phyloP scores from a whole-genome alignment of 1,140 invertebrate species.

The Daktulosphaira vitifoliae region DNA sequence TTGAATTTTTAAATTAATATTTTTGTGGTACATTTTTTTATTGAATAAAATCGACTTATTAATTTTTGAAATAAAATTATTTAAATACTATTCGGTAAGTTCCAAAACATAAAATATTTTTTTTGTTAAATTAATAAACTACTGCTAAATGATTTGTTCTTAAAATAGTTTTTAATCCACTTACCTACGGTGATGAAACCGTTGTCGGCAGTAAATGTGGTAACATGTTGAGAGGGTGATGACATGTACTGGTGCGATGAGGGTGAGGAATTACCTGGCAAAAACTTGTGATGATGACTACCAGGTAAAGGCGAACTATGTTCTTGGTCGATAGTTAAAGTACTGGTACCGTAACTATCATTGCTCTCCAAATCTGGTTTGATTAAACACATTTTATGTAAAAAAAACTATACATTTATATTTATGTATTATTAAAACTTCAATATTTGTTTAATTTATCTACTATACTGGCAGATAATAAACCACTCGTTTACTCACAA shows the following conservation, averaged over 20 bases:
- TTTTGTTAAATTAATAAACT: too few relatives aligned
- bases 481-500: too few relatives aligned
- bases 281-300: conserved; percentile 46
- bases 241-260: conserved; percentile 71
- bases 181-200: conserved; percentile 29
- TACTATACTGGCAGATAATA: neutral
- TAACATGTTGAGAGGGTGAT: conserved; percentile 51
- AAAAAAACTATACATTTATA: too few relatives aligned
- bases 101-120: too few relatives aligned
- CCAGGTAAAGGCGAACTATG: conserved; percentile 63
- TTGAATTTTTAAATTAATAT: too few relatives aligned
- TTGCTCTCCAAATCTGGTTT: conserved; percentile 66
- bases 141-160: neutral
- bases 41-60: too few relatives aligned
- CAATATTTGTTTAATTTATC: conserved; percentile 19
- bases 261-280: conserved; percentile 48
- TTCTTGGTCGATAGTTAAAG: conserved; percentile 55
- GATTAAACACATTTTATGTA: too few relatives aligned
- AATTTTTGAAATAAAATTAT: too few relatives aligned
- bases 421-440: too few relatives aligned
- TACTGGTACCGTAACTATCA: conserved; percentile 75
- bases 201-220: conserved; percentile 24
- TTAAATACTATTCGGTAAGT: too few relatives aligned
- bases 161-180: neutral
- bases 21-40: too few relatives aligned